Evolutionary conservation across 1,140 invertebrate genomes (phyloP), one percentile per base, ranked within the genome.

Genomic region (Drosophila azteca): DNA sequence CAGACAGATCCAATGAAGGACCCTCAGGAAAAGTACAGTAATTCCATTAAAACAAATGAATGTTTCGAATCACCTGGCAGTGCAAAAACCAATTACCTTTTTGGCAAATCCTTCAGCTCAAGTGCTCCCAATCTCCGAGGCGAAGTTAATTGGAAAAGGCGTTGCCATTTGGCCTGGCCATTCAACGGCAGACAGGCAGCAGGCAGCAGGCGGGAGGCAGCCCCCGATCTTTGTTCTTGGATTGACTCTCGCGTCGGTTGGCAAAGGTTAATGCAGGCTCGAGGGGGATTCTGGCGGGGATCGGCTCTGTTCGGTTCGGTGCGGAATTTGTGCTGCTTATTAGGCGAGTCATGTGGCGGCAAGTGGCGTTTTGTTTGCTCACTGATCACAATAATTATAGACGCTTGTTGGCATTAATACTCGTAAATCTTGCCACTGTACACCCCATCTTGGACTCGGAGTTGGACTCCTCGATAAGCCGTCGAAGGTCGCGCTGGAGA

Each of bases 91-190:
- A 48, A 54, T 68, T 66, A 20, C 8, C 62, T 29, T 67, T 31
- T 20, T 55, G 46, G 50, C 63, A 64, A 55, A 55, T 68, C 66
- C 50, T 68, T 68, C 52, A 9, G 31, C 0, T 31, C 31, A 9
- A 31, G 31, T 9, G 71, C 58, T 46, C 71, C 71, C 77, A 76
- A 80, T 80, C 54, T 45, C 22, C 67, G 60, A 43, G 49, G 46
- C 67, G 59, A 60, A 53, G 65, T 79, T 60, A 79, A 75, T 79
- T 72, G 49, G 64, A 72, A 81, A 63, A 81, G 78, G 78, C 78
- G 78, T 81, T 45, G 50, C 77, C 77, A 73, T 6, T 29, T 29
- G 26, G 26, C 44, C 24, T 8, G 60, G 35, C 59, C 50, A 49
- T 49, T 69, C 63, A 49, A 54, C 53, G 54, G 9, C 35, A 31